Conservation (phyloP, 2,888 invertebrate species). For the Dermolepida albohirtum region DNA sequence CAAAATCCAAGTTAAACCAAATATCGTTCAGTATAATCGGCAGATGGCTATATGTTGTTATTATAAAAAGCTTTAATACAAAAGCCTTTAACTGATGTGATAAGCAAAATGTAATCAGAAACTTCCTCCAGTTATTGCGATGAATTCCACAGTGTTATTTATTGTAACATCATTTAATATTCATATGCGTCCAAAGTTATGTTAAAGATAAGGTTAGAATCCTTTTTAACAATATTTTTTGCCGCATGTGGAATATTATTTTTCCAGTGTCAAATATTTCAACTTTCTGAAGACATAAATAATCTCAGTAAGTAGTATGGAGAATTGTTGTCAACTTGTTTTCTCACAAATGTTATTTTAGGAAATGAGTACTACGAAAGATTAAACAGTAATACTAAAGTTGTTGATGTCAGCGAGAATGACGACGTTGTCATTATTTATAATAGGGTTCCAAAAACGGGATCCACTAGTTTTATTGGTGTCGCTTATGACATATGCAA, state of each 20-base stretch:
- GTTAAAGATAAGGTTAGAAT: slow-evolving; percentile 52
- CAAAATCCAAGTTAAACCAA: too few relatives aligned
- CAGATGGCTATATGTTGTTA: neutral
- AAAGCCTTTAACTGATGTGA: neutral
- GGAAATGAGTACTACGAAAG: slow-evolving; percentile 31
- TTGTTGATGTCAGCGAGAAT: slow-evolving; percentile 54
- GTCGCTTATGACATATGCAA: slow-evolving; percentile 89
- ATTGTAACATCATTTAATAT: neutral
- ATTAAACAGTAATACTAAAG: neutral
- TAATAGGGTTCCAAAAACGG: slow-evolving; percentile 97
- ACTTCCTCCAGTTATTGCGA: neutral
- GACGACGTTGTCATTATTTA: slow-evolving; percentile 88
- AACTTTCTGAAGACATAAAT: slow-evolving; percentile 48
- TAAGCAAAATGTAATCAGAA: slow-evolving; percentile 6
- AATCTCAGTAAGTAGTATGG: slow-evolving; percentile 47
- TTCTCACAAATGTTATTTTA: slow-evolving; percentile 32
- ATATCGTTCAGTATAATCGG: too few relatives aligned
- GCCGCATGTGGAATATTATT: slow-evolving; percentile 47
- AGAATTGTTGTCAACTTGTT: slow-evolving; percentile 1
- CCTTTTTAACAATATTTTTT: slow-evolving; percentile 49
- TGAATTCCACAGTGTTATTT: slow-evolving; percentile 23
- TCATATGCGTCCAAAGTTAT: slow-evolving; percentile 36
- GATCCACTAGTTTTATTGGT: slow-evolving; percentile 95
- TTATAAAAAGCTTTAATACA: neutral
- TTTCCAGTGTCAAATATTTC: slow-evolving; percentile 50